Evolutionary conservation across 1,140 invertebrate genomes (phyloP).

Genomic region (Monochamus saltuarius): DNA sequence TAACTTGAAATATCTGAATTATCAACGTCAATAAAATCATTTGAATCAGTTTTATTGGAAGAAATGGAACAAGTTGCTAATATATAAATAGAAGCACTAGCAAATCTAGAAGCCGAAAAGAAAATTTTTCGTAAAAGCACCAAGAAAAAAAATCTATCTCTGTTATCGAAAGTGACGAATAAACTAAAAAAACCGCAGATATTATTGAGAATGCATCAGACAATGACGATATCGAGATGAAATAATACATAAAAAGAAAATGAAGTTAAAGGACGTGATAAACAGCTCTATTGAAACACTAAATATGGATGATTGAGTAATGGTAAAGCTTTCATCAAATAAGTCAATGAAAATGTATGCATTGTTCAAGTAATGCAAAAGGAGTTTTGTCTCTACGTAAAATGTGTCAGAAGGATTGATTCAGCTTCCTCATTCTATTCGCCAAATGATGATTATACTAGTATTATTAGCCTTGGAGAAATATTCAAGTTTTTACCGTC

Average conservation of each 20-base stretch:
- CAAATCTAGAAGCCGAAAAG: slow-evolving; percentile 3
- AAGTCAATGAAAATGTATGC: slow-evolving; percentile 9
- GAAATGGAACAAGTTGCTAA: slow-evolving; percentile 8
- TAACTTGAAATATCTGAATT: neutral
- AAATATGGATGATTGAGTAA: slow-evolving; percentile 11
- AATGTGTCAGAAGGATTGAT: slow-evolving; percentile 13
- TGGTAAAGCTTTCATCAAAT: slow-evolving; percentile 7
- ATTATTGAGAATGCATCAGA: slow-evolving; percentile 5
- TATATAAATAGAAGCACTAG: slow-evolving; percentile 3
- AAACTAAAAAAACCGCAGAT: slow-evolving; percentile 2
- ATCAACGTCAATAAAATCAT: slow-evolving; percentile 13
- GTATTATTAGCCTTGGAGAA: slow-evolving; percentile 10
- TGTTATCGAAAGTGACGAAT: slow-evolving; percentile 9
- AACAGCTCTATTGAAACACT: slow-evolving; percentile 7
- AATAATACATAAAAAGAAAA: slow-evolving; percentile 8
- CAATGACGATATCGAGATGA: too few relatives aligned
- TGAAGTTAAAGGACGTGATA: slow-evolving; percentile 4
- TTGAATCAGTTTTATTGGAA: slow-evolving; percentile 12
- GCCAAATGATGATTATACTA: slow-evolving; percentile 13
- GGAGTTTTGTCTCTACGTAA: slow-evolving; percentile 9
- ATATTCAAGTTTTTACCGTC: slow-evolving; percentile 15
- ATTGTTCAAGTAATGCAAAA: slow-evolving; percentile 10
- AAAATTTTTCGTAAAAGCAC: slow-evolving; percentile 6
- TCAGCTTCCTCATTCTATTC: slow-evolving; percentile 13
- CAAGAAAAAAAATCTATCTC: slow-evolving; percentile 11